Percentiles rank a stretch among this genome's conserved stretches.
Conservation (phyloP, 1,140 invertebrate genomes). For the Stegodyphus mimosarum region DNA sequence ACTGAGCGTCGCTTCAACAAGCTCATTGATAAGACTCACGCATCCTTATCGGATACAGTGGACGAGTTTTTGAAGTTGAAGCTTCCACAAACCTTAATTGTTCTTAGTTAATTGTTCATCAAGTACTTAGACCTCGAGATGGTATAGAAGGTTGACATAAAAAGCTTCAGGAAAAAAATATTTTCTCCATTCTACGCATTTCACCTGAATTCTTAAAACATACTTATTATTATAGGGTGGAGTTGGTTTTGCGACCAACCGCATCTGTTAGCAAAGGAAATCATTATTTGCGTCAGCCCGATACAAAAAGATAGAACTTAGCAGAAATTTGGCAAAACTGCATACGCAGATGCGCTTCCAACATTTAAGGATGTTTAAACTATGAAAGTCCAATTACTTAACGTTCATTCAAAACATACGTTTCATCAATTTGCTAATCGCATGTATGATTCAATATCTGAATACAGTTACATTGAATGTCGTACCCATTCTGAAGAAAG, state of each 20-base stretch:
- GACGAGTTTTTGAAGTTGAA: constrained; percentile 8
- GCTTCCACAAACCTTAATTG: constrained; percentile 12
- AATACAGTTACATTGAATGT: too few species aligned
- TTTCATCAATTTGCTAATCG: too few species aligned
- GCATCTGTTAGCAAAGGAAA: background rate
- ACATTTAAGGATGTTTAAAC: too few species aligned
- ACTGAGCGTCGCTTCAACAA: constrained; percentile 3
- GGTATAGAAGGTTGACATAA: background rate
- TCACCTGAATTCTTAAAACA: constrained; percentile 34
- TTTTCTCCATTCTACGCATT: background rate
- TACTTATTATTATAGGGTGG: constrained; percentile 27
- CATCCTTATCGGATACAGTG: constrained; percentile 17
- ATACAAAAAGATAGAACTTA: too few species aligned
- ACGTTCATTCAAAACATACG: too few species aligned
- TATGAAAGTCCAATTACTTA: too few species aligned
- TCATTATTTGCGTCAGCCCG: too few species aligned
- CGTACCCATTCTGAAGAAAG: too few species aligned
- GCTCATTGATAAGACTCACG: constrained; percentile 17
- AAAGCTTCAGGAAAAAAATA: background rate
- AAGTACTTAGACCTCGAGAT: constrained; percentile 7
- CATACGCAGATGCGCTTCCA: too few species aligned
- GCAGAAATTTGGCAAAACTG: too few species aligned
- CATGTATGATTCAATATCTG: too few species aligned
- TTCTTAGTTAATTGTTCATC: constrained; percentile 36
- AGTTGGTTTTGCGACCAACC: background rate